phyloP scores from a whole-genome alignment of 1,140 invertebrate genomes.

The Lanistes nyassanus region DNA sequence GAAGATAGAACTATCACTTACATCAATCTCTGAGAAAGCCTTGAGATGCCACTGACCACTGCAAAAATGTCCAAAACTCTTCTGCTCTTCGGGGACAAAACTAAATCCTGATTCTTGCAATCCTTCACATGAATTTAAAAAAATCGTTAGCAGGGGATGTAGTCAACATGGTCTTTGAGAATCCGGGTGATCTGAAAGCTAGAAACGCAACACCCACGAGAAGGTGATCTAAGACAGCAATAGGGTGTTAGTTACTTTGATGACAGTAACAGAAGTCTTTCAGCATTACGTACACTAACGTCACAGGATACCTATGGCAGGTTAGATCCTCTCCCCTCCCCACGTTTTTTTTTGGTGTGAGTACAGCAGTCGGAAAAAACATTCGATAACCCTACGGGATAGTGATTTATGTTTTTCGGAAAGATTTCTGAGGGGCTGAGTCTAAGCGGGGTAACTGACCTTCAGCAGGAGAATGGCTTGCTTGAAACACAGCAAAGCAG shows the following conservation, averaged over 20 bases:
- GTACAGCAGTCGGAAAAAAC: no score
- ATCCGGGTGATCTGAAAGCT: neutral
- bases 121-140: conserved; percentile 23
- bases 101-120: conserved; percentile 20
- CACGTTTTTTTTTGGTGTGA: no score
- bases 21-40: conserved; percentile 56
- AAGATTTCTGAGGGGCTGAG: no score
- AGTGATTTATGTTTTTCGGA: no score
- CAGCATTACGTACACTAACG: no score
- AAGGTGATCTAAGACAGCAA: no score
- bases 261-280: no score
- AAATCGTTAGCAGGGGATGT: no score
- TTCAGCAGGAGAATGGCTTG: conserved; percentile 16
- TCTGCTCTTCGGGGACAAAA: conserved; percentile 37
- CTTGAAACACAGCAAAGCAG: conserved; percentile 37
- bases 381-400: no score
- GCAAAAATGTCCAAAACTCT: conserved; percentile 52
- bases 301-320: no score
- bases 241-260: no score
- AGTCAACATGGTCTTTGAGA: neutral
- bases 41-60: conserved; percentile 48
- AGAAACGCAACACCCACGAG: neutral
- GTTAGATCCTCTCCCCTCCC: no score
- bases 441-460: conserved; percentile 34
- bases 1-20: conserved; percentile 33